Conservation (phyloP, 2,113 vertebrate genomes). For the Petromus typicus region DNA sequence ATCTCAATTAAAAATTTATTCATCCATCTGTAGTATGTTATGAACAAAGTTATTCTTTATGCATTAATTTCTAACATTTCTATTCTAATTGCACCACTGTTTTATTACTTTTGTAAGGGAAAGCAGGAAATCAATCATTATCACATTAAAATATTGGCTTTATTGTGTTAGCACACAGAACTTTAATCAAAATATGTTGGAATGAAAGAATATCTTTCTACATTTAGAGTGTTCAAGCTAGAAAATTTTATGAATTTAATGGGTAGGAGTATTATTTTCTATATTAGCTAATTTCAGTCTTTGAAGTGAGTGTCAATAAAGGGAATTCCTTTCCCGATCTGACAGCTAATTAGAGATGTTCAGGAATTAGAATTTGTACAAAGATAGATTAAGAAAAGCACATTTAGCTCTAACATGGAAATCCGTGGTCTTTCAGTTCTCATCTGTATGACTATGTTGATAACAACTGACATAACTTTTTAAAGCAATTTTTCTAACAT, state of each 20-base stretch:
- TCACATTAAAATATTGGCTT: not conserved
- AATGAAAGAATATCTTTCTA: not conserved
- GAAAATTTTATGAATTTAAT: not conserved
- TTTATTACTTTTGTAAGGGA: not conserved
- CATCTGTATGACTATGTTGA: not conserved
- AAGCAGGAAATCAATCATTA: not conserved
- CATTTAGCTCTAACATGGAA: constrained; percentile 57
- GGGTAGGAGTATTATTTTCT: not conserved
- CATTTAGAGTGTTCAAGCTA: not conserved
- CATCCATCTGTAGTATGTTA: not conserved
- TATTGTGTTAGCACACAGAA: not conserved
- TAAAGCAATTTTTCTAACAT: constrained; percentile 69
- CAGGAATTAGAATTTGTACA: constrained; percentile 64
- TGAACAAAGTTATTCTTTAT: not conserved
- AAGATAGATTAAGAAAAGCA: constrained; percentile 59
- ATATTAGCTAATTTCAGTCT: constrained; percentile 30
- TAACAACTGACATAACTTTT: constrained; percentile 61
- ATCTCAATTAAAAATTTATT: not conserved
- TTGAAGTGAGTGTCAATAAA: constrained; percentile 60
- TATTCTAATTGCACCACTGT: not conserved
- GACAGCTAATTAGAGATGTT: constrained; percentile 60
- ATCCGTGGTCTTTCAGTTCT: not conserved
- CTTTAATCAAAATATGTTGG: not conserved
- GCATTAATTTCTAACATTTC: not conserved
- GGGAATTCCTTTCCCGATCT: constrained; percentile 55